These are phyloP conservation scores for Oreochromis niloticus DNA, from an alignment of 2,113 vertebrate genomes.

Conservation along the genomic window DNA sequence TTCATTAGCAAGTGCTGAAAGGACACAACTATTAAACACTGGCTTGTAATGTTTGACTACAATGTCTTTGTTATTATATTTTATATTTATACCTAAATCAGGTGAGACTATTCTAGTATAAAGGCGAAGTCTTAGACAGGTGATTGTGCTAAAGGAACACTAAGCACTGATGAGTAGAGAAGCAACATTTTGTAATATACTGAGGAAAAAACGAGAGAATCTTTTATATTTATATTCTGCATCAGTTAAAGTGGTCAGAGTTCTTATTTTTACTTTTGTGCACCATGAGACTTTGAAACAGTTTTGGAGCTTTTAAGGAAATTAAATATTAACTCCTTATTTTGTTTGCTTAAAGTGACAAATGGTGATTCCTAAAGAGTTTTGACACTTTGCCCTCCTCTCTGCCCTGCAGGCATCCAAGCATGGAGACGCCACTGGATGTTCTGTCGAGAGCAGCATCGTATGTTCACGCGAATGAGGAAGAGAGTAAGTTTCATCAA, in stretches of 20 bases:
- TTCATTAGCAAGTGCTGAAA: neutral
- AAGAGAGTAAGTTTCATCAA: constrained; percentile 85
- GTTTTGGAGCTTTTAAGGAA: neutral
- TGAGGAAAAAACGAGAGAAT: neutral
- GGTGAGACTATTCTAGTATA: neutral
- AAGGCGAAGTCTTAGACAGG: neutral
- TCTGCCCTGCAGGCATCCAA: constrained; percentile 58
- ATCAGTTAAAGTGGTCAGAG: neutral
- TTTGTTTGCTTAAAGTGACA: neutral
- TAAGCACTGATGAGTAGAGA: neutral
- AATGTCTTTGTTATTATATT: neutral
- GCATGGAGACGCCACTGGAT: constrained; percentile 98
- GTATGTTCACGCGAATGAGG: constrained; percentile 92
- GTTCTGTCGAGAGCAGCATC: constrained; percentile 97
- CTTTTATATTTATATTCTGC: neutral
- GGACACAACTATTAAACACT: neutral
- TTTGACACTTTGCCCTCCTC: neutral
- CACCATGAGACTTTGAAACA: neutral
- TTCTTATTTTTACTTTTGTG: neutral
- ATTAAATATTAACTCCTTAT: neutral
- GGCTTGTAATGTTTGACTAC: neutral
- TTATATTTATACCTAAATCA: neutral
- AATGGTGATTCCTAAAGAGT: neutral
- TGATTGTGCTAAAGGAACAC: neutral
- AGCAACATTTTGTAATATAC: neutral